phyloP scores from a whole-genome alignment of 2,797 vertebrate genomes.

The Artibeus lituratus region DNA sequence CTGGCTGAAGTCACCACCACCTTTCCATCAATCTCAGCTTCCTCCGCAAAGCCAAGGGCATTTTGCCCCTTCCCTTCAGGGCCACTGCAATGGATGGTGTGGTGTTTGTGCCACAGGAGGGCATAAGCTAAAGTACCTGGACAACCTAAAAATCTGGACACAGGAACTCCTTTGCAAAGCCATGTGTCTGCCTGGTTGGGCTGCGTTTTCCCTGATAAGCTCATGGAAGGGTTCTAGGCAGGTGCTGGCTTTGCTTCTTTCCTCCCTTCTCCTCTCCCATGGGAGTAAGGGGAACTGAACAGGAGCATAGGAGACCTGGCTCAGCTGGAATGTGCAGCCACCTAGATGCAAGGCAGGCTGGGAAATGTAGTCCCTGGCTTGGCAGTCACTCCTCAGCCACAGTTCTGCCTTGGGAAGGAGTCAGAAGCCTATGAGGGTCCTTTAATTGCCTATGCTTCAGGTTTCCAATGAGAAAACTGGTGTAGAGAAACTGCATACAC shows the following conservation, averaged over 20 bases:
- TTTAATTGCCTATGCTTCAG: not conserved
- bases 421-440: not conserved
- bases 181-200: not conserved
- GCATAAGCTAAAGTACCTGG: not conserved
- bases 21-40: rapidly evolving
- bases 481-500: not conserved
- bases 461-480: not conserved
- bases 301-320: not conserved
- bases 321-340: too few species aligned
- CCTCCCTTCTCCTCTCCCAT: not conserved
- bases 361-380: not conserved
- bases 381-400: not conserved
- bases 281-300: not conserved
- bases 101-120: not conserved
- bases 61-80: not conserved
- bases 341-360: not conserved
- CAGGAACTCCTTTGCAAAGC: not conserved
- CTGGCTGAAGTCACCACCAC: not conserved
- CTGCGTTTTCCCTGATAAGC: not conserved
- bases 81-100: rapidly evolving
- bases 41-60: not conserved
- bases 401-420: not conserved
- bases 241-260: not conserved
- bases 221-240: not conserved
- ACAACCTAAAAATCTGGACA: not conserved